Evolutionary conservation across 2,113 vertebrate species (phyloP), one percentile per base, ranked within the genome.

Genomic region (Petrocephalus zakoni): DNA sequence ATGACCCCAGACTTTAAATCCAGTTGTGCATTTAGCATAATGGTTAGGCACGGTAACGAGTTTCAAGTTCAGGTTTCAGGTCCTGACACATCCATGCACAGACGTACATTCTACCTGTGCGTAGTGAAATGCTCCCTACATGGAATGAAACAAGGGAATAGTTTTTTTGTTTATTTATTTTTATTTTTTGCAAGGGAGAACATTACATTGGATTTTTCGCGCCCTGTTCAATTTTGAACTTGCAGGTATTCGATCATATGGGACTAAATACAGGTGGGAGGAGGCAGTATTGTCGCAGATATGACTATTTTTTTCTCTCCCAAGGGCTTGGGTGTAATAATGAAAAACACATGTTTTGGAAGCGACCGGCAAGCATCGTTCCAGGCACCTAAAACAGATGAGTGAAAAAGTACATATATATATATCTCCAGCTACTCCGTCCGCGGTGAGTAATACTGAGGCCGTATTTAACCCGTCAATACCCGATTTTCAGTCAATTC

Each of bases 221-320:
- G 4, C 55, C 47, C 15, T 37, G 25, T 55, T 86, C 34, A 29
- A 21, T 46, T 87, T 64, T 53, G 34, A 64, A 6, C 9, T 87
- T 87, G 46, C 61, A 75, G 42, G 52, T 86, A 55, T 86, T 86
- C 56, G 55, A 64, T 7, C 56, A 64, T 64, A 61, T 87, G 56
- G 56, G 56, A 61, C 55, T 87, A 17, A 46, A 87, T 64, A 19
- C 56, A n/a, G 55, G 56, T 47, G 37, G 56, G 56, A 86, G 85
- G 55, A 87, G 17, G 25, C 49, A 53, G 61, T 22, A 47, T 37
- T 46, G 46, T 75, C 25, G 42, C 68, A 68, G 87, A 55, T 56
- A 56, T 88, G 87, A 88, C 75, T 56, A 55, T 58, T 58, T 37
- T 88, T 19, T n/a, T n/a, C n/a, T 88, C 21, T 88, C 34, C 81